Base-by-base conservation (phyloP, 2,113 vertebrate genomes). In the Podarcis raffonei region DNA sequence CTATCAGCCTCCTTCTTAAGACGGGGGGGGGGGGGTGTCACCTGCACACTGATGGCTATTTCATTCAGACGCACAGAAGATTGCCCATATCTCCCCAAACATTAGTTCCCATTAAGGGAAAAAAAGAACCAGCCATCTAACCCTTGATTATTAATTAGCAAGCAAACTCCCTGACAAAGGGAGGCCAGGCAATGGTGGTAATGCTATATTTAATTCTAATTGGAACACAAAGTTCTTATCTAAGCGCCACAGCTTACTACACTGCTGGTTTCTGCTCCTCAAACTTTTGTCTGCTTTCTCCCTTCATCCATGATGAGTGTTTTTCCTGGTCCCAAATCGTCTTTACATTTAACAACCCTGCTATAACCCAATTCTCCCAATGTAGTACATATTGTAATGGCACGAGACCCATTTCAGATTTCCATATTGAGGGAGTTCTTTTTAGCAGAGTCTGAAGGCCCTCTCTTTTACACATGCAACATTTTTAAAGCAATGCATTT, bases 151-250 rank as follows among this genome's bases (percentile, higher is more conserved):
- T 39, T 48, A 78, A 39, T 39, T 48, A 78, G 25, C 22, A 78
- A 48, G 76, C 76, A 78, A 48, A 27, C 76, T 15, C 4, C 23
- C 75, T 77, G 3, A 78, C 37, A 78, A 42, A 78, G 39, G 8
- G 13, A 48, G 23, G 7, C 20, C 37, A 76, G 39, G 23, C 68
- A 71, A 30, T 71, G 30, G 25, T 30, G 4, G 9, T 71, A 71
- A 71, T 27, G 30, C 27, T n/a, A n/a, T n/a, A 18, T 79, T n/a
- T 35, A 81, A 81, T 93, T 93, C 92, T 93, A 94, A 95, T 93
- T 95, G 92, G 87, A 94, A 93, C 93, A 91, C 93, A 92, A 92
- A 93, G 95, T 95, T 95, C 95, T 95, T 95, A 95, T 94, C 95
- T 94, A 93, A 95, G 95, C 94, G 93, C 95, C 94, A 89, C 91